Percentiles rank a stretch among this genome's conserved stretches.
Conservation (phyloP, 2,888 invertebrate species). For the Brenthis ino region DNA sequence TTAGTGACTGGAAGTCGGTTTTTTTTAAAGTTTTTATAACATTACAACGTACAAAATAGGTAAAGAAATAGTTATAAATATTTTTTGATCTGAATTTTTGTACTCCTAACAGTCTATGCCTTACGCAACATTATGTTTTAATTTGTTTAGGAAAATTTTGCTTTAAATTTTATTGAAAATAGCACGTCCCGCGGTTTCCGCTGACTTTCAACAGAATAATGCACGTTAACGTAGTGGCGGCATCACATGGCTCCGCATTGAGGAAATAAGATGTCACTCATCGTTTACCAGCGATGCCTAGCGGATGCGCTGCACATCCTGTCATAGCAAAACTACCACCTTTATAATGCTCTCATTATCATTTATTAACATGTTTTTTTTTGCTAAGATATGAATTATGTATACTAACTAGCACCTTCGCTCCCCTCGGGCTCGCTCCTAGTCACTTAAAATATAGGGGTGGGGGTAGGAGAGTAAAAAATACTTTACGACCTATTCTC, state of each 20-base stretch:
- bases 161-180: slow-evolving; percentile 28
- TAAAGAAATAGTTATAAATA: no score
- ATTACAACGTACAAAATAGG: no score
- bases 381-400: not conserved
- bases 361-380: slow-evolving; percentile 9
- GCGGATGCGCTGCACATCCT: slow-evolving; percentile 52
- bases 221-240: slow-evolving; percentile 46
- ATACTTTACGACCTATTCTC: no score
- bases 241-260: slow-evolving; percentile 43
- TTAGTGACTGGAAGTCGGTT: no score
- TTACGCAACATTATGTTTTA: not conserved
- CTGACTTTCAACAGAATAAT: slow-evolving; percentile 37
- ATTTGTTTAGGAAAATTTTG: slow-evolving; percentile 10
- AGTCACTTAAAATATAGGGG: no score
- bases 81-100: not conserved
- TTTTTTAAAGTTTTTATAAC: no score
- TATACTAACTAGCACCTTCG: not conserved
- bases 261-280: slow-evolving; percentile 77
- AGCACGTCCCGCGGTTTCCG: slow-evolving; percentile 21
- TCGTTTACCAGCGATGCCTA: slow-evolving; percentile 51
- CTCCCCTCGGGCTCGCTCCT: no score
- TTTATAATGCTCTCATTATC: slow-evolving; percentile 22
- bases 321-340: slow-evolving; percentile 35
- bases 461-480: no score
- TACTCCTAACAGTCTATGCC: not conserved